Percentiles rank a stretch among this genome's conserved stretches.
Evolutionary conservation across 1,140 invertebrate genomes (phyloP).

Genomic region (Drosophila kikkawai): DNA sequence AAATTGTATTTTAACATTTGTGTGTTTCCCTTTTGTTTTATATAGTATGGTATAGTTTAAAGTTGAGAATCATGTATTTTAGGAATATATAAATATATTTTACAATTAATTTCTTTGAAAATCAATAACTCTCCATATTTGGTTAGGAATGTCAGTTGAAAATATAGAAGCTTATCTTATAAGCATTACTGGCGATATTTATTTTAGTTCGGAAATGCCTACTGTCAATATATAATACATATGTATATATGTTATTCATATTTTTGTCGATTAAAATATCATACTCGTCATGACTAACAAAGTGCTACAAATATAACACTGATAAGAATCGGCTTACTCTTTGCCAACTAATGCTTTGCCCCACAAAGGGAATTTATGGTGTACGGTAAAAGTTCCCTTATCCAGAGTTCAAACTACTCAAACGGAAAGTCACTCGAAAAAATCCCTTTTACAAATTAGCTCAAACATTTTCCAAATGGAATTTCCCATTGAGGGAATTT

Average conservation of each 20-base stretch:
- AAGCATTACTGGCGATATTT: neutral
- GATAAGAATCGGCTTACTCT: constrained; percentile 47
- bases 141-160: neutral
- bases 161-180: constrained; percentile 5
- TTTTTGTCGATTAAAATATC: constrained; percentile 9
- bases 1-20: constrained; percentile 42
- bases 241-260: neutral
- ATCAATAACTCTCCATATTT: neutral
- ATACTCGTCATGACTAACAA: constrained; percentile 22
- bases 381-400: constrained; percentile 6
- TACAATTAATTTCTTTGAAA: neutral
- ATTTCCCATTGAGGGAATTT: constrained; percentile 52
- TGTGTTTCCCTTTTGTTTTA: constrained; percentile 13
- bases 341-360: constrained; percentile 23
- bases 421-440: constrained; percentile 56
- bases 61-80: neutral
- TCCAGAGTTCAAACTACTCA: constrained; percentile 24
- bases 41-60: constrained; percentile 8
- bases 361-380: constrained; percentile 1
- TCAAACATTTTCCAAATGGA: constrained; percentile 55
- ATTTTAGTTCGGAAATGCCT: constrained; percentile 13
- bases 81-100: neutral
- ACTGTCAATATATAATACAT: neutral
- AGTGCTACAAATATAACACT: neutral
- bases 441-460: constrained; percentile 14